These are phyloP conservation scores for Brachionus manjavacas DNA, from an alignment of 1,140 invertebrate species.

Conservation along the genomic window DNA sequence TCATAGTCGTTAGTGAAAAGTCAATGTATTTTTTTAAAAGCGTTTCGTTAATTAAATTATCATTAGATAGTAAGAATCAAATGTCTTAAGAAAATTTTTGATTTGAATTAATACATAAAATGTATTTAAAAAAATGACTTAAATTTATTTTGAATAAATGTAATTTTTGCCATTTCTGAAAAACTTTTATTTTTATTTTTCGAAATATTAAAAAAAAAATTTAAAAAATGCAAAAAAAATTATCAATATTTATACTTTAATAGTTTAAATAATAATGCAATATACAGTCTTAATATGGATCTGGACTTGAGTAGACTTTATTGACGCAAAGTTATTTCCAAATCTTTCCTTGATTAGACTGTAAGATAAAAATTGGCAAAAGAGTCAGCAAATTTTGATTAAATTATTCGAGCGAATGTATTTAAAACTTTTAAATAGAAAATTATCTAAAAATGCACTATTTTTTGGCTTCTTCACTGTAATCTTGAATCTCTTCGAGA, in stretches of 20 bases:
- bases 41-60: neutral
- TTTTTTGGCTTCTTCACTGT: neutral
- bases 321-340: neutral
- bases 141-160: neutral
- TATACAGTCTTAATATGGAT: neutral
- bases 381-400: neutral
- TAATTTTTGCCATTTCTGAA: neutral
- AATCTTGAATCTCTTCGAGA: slow-evolving; percentile 4
- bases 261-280: slow-evolving; percentile 19
- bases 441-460: neutral
- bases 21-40: neutral
- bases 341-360: neutral
- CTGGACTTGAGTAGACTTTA: neutral
- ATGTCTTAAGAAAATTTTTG: too few relatives aligned
- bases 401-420: neutral
- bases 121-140: too few relatives aligned
- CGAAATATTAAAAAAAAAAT: neutral
- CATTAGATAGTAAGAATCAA: too few relatives aligned
- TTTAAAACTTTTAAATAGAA: neutral
- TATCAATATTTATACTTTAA: slow-evolving; percentile 26
- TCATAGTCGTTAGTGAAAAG: too few relatives aligned
- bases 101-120: too few relatives aligned
- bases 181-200: neutral
- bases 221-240: neutral
- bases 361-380: neutral